A percentile compares a stretch with the other conserved stretches of the same genome.
Evolutionary conservation across 1,140 invertebrate genomes (phyloP).

Genomic region (Drosophila pruinosa): DNA sequence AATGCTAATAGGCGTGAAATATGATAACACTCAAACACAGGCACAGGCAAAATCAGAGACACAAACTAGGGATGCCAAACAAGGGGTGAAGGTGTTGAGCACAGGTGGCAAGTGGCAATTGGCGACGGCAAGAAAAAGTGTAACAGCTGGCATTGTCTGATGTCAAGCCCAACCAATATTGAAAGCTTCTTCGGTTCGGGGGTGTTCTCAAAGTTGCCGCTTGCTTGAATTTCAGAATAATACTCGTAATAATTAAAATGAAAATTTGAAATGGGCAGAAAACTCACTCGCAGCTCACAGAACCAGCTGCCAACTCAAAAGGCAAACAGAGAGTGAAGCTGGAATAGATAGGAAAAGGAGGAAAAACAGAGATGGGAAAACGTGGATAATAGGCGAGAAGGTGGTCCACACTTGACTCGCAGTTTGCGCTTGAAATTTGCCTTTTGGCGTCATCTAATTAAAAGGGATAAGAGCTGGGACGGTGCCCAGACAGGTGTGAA

Average conservation of each 20-base stretch:
- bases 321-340: conserved; percentile 18
- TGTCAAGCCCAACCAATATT: conserved; percentile 9
- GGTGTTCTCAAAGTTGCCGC: conserved; percentile 59
- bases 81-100: conserved; percentile 18
- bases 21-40: conserved; percentile 66
- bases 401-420: conserved; percentile 47
- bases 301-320: conserved; percentile 57
- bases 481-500: conserved; percentile 69
- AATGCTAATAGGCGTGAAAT: conserved; percentile 79
- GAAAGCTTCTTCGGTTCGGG: not conserved
- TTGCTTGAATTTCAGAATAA: conserved; percentile 75
- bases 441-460: conserved; percentile 75
- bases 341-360: not conserved
- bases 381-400: not conserved
- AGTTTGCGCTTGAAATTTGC: conserved; percentile 56
- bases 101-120: conserved; percentile 19
- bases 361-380: not conserved
- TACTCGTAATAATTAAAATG: conserved; percentile 78
- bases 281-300: conserved; percentile 28
- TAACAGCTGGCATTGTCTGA: conserved; percentile 59
- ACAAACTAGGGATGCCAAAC: not conserved
- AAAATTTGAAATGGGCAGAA: conserved; percentile 70
- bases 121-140: conserved; percentile 37
- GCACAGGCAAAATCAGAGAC: not conserved
- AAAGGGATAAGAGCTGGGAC: conserved; percentile 62